A percentile compares a stretch with the other conserved stretches of the same genome.
Evolutionary conservation across 2,888 invertebrate species (phyloP).

Genomic region (Stictocephala bisonia): DNA sequence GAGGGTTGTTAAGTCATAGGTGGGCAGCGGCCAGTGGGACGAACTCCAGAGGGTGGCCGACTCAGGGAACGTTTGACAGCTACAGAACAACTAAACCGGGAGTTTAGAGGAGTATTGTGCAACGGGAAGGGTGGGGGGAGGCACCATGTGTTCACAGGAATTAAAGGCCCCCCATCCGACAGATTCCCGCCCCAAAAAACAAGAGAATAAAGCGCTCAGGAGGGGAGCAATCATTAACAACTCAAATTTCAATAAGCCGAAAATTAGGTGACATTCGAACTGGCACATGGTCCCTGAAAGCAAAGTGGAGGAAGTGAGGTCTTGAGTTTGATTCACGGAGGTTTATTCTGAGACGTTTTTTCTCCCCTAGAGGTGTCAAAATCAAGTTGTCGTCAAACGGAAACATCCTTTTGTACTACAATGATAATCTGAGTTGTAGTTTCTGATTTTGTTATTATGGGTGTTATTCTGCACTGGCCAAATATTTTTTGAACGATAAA

Average conservation of each 20-base stretch:
- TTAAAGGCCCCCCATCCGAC: conserved; percentile 33
- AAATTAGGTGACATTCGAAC: conserved; percentile 57
- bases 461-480: too few species aligned
- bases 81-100: too few species aligned
- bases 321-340: conserved; percentile 9
- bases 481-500: too few species aligned
- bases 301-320: conserved; percentile 49
- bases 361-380: conserved; percentile 11
- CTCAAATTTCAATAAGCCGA: conserved; percentile 58
- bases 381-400: conserved; percentile 28
- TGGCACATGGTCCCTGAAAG: conserved; percentile 48
- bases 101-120: too few species aligned
- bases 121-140: background rate
- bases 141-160: conserved; percentile 49
- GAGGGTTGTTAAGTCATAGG: too few species aligned
- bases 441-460: too few species aligned
- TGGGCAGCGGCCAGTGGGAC: too few species aligned
- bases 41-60: too few species aligned
- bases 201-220: conserved; percentile 42
- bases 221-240: conserved; percentile 50
- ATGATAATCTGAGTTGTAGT: too few species aligned
- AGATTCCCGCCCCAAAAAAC: conserved; percentile 48
- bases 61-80: too few species aligned
- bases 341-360: conserved; percentile 40
- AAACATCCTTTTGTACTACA: conserved; percentile 37